Percentiles rank a stretch among this genome's conserved stretches.
phyloP scores from a whole-genome alignment of 1,140 invertebrate species.

The Micrasema minimum region DNA sequence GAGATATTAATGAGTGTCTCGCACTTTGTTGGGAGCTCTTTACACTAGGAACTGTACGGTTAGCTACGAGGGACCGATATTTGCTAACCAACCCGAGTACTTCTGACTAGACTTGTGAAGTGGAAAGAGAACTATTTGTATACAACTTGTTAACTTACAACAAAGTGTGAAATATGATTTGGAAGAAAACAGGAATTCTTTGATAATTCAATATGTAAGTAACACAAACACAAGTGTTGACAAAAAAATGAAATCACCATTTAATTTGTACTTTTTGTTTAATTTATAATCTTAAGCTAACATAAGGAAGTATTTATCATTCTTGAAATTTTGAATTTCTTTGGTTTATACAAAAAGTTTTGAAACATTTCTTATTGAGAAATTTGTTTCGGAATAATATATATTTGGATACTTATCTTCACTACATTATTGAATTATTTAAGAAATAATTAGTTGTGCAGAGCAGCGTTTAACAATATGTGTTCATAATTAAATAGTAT shows the following conservation, averaged over 20 bases:
- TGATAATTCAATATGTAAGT: conserved; percentile 23
- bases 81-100: too few species aligned
- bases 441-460: conserved; percentile 9
- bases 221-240: too few species aligned
- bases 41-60: not conserved
- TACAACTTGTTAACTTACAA: not conserved
- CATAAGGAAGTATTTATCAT: not conserved
- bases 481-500: conserved; percentile 51
- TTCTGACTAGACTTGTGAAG: too few species aligned
- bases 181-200: conserved; percentile 17
- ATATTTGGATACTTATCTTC: not conserved
- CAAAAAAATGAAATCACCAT: not conserved
- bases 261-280: not conserved
- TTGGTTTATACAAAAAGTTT: too few species aligned
- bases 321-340: too few species aligned
- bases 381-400: too few species aligned
- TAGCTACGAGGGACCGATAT: too few species aligned
- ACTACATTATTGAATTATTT: conserved; percentile 31
- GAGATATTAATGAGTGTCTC: conserved; percentile 17
- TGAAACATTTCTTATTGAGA: too few species aligned
- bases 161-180: conserved; percentile 11
- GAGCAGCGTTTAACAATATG: conserved; percentile 40
- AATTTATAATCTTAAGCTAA: not conserved
- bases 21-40: conserved; percentile 4
- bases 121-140: too few species aligned